phyloP scores from a whole-genome alignment of 2,888 invertebrate genomes.

The Tetropium fuscum region DNA sequence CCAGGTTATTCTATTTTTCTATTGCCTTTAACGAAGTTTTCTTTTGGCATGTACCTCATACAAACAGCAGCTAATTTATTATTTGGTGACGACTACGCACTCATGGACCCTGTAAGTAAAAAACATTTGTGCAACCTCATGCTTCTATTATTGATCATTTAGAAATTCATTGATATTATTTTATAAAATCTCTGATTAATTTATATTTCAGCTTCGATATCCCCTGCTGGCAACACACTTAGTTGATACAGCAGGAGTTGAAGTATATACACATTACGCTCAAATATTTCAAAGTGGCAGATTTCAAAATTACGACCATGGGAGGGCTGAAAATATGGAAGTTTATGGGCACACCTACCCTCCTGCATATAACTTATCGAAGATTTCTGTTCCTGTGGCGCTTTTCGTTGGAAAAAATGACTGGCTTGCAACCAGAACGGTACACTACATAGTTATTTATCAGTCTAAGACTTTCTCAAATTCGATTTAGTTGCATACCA shows the following conservation, averaged over 20 bases:
- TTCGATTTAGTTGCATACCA: not conserved
- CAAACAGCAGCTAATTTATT: conserved; percentile 29
- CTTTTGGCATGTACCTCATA: conserved; percentile 36
- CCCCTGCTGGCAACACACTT: conserved; percentile 29
- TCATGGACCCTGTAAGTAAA: conserved; percentile 46
- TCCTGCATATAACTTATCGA: conserved; percentile 22
- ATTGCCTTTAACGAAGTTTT: conserved; percentile 19
- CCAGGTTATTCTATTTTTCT: conserved; percentile 33
- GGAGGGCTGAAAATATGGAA: conserved; percentile 3
- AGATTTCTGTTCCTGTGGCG: conserved; percentile 21
- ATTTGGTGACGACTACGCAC: conserved; percentile 42
- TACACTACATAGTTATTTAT: not conserved
- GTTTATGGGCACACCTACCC: conserved; percentile 16
- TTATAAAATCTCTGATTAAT: no score
- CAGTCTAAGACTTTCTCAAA: not conserved
- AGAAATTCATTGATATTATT: no score
- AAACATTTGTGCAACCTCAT: no score
- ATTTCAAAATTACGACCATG: conserved; percentile 29
- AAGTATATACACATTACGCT: conserved; percentile 31
- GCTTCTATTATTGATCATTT: no score
- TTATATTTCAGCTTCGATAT: conserved; percentile 32
- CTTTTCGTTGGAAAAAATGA: conserved; percentile 27
- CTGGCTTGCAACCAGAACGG: conserved; percentile 11
- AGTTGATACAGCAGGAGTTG: conserved; percentile 29
- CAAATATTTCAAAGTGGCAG: conserved; percentile 25